Percentiles rank a stretch among this genome's conserved stretches.
Conservation (phyloP, 2,797 vertebrate genomes). For the Apogon talboti region DNA sequence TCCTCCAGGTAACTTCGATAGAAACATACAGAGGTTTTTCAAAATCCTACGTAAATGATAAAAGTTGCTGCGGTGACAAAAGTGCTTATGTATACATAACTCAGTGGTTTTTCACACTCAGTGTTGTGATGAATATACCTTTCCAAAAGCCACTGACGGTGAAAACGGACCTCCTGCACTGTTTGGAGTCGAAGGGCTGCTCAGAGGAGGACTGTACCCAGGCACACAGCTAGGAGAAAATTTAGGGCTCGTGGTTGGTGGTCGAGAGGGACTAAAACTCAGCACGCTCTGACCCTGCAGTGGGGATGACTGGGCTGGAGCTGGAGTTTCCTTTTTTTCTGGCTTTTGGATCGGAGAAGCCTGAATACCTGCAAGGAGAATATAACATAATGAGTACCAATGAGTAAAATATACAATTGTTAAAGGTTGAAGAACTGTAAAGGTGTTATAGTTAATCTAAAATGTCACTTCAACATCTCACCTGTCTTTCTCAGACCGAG, state of each 20-base stretch:
- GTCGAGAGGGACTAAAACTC: constrained; percentile 93
- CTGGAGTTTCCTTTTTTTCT: constrained; percentile 83
- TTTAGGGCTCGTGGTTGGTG: constrained; percentile 89
- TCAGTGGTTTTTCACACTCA: not conserved
- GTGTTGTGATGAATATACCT: constrained; percentile 69
- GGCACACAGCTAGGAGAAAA: constrained; percentile 87
- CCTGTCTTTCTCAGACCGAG: constrained; percentile 86
- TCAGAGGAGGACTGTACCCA: constrained; percentile 89
- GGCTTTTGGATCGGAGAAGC: constrained; percentile 85
- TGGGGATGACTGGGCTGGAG: constrained; percentile 82
- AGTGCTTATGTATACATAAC: too few relatives aligned
- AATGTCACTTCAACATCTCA: constrained; percentile 41
- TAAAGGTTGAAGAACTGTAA: not conserved
- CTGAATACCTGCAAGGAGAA: constrained; percentile 81
- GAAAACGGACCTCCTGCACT: constrained; percentile 81
- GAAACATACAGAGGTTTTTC: too few relatives aligned
- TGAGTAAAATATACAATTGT: not conserved
- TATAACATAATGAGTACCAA: not conserved
- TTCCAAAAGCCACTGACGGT: constrained; percentile 80
- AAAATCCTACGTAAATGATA: too few relatives aligned
- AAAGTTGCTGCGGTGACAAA: too few relatives aligned
- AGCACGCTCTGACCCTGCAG: constrained; percentile 94
- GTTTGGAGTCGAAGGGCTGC: constrained; percentile 79
- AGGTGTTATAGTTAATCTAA: not conserved
- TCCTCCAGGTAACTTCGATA: too few relatives aligned